Evolutionary conservation across 2,113 vertebrate genomes (phyloP).

Genomic region (Apteryx owenii): DNA sequence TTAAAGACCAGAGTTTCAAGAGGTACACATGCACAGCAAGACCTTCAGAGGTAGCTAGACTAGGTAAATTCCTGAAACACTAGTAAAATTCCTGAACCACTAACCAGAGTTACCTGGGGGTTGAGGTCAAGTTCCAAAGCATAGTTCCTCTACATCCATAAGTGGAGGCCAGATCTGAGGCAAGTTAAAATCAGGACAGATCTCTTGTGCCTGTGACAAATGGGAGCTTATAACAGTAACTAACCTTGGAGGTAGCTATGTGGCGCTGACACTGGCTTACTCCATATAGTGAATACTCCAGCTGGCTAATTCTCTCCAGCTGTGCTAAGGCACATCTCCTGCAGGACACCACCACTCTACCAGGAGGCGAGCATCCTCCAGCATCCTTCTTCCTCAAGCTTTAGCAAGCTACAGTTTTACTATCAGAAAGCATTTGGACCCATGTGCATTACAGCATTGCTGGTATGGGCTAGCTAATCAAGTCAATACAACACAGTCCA

Average conservation of each 20-base stretch:
- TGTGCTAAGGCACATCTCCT: background rate
- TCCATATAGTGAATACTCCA: background rate
- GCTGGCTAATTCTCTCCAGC: background rate
- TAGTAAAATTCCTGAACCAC: background rate
- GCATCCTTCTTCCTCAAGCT: background rate
- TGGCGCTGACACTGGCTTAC: background rate
- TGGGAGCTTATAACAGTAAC: background rate
- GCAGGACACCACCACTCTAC: background rate
- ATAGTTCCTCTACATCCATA: background rate
- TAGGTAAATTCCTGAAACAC: background rate
- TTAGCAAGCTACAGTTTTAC: background rate
- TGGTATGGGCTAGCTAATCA: background rate
- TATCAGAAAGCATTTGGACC: background rate
- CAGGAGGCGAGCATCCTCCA: background rate
- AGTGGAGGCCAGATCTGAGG: background rate
- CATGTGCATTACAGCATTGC: background rate
- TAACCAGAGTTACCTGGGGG: background rate
- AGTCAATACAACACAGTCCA: background rate
- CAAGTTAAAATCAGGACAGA: background rate
- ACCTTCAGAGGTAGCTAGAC: background rate
- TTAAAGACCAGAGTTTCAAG: background rate
- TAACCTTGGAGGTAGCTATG: fast-evolving
- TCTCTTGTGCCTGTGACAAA: background rate
- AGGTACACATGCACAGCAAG: fast-evolving
- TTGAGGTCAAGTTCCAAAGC: background rate